Conservation (phyloP, 2,113 vertebrate genomes). For the Xiphias gladius region DNA sequence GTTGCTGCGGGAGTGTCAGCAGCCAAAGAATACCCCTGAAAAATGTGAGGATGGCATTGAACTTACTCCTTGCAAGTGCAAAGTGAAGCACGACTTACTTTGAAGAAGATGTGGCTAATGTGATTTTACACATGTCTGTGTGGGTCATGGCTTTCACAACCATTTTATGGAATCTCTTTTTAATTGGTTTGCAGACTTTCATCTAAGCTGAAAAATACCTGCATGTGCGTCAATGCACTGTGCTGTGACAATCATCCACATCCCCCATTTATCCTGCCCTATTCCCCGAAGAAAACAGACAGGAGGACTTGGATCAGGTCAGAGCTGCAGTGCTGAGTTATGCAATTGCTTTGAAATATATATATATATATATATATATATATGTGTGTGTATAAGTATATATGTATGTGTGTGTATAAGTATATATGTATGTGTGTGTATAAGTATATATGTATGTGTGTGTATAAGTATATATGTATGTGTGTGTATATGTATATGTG, state of each 20-base stretch:
- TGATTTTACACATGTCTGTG: conserved; percentile 52
- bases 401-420: too few species aligned
- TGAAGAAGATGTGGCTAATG: conserved; percentile 61
- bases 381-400: too few species aligned
- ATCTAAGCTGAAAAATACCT: conserved; percentile 82
- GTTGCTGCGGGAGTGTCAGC: conserved; percentile 24
- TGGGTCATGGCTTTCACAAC: conserved; percentile 83
- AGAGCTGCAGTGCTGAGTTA: conserved; percentile 39
- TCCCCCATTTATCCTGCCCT: conserved; percentile 38
- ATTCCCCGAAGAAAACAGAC: conserved; percentile 42
- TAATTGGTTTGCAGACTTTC: conserved; percentile 84
- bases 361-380: too few species aligned
- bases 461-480: too few species aligned
- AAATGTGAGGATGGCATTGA: conserved; percentile 41
- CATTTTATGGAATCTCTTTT: conserved; percentile 83
- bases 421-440: too few species aligned
- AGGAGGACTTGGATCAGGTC: conserved; percentile 48
- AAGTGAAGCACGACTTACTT: conserved; percentile 47
- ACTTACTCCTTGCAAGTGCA: conserved; percentile 4
- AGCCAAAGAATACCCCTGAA: conserved; percentile 17
- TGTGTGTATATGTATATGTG: too few species aligned
- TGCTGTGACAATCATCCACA: conserved; percentile 65
- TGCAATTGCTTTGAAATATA: conserved; percentile 48
- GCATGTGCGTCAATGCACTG: conserved; percentile 80
- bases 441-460: too few species aligned